Conservation (phyloP, 1,140 invertebrate genomes). For the Hydropsyche tenuis region DNA sequence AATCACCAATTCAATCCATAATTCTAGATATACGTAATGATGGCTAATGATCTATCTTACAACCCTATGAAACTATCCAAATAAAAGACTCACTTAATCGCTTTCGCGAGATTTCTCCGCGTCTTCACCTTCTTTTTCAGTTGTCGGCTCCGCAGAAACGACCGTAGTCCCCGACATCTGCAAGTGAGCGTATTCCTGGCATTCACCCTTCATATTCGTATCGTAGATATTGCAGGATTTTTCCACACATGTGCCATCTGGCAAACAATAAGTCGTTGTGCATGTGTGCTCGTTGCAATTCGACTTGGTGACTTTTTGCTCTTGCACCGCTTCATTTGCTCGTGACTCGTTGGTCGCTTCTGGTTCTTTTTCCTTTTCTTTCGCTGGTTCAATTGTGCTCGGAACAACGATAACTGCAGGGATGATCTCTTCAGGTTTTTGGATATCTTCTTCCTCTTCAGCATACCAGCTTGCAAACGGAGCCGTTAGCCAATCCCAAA, state of each 20-base stretch:
- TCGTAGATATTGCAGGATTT: conserved; percentile 61
- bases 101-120: neutral
- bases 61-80: too few species aligned
- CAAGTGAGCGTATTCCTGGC: conserved; percentile 54
- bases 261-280: conserved; percentile 57
- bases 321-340: conserved; percentile 47
- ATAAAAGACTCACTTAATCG: conserved; percentile 7
- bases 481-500: conserved; percentile 61
- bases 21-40: neutral
- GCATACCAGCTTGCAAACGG: conserved; percentile 59
- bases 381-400: neutral
- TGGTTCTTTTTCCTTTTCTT: neutral
- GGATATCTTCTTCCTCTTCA: conserved; percentile 41
- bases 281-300: conserved; percentile 61
- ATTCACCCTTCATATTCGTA: conserved; percentile 59
- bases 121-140: neutral
- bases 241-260: conserved; percentile 53
- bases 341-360: neutral
- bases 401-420: neutral
- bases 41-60: too few species aligned
- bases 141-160: neutral
- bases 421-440: neutral
- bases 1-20: too few species aligned
- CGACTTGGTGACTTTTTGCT: conserved; percentile 56
- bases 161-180: conserved; percentile 39